Base-by-base conservation (phyloP, 2,888 invertebrate genomes). In the Pachydiplax longipennis region DNA sequence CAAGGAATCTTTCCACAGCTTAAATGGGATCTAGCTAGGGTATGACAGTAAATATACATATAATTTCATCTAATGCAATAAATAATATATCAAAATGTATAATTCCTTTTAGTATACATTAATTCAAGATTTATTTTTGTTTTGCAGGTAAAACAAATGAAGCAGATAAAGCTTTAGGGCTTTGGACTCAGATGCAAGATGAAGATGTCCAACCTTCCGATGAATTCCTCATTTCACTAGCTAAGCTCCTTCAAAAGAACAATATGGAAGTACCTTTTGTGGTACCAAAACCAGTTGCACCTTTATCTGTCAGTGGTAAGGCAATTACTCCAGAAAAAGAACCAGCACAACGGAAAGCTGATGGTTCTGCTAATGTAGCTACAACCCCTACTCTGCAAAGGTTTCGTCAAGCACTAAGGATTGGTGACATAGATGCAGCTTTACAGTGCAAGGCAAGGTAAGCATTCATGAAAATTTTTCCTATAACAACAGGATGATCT, bases 111-210 rank as follows among this genome's bases (percentile, higher is more conserved):
- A 37, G n/a, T n/a, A n/a, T n/a, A n/a, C n/a, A n/a, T n/a, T n/a
- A 18, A 73, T 10, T 48, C 22, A 37, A 35, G 37, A 82, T 40
- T 10, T 25, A 13, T 58, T 40, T 22, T 90, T 83, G 80, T 35
- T 53, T 91, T 91, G 22, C 91, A 94, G 94, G 95, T 93, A 96
- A 96, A 92, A 95, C 95, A 0, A 95, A 96, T 80, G 96, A 98
- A 92, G 95, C 96, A 0, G 96, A 97, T 87, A 97, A 97, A 93
- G 97, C 97, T 0, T 93, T 97, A 15, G 96, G 96, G 0, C 94
- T 98, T 5, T 98, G 98, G 98, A 97, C 97, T 0, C 94, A 96
- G 92, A 96, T 98, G 94, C 98, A 98, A 94, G 98, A 98, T 93
- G 98, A 98, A 93, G 96, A 96, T 91, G 94, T 97, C 91, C 94